These are phyloP conservation scores for Nomada ruficornis DNA, from an alignment of 2,888 invertebrate species.

Conservation along the genomic window DNA sequence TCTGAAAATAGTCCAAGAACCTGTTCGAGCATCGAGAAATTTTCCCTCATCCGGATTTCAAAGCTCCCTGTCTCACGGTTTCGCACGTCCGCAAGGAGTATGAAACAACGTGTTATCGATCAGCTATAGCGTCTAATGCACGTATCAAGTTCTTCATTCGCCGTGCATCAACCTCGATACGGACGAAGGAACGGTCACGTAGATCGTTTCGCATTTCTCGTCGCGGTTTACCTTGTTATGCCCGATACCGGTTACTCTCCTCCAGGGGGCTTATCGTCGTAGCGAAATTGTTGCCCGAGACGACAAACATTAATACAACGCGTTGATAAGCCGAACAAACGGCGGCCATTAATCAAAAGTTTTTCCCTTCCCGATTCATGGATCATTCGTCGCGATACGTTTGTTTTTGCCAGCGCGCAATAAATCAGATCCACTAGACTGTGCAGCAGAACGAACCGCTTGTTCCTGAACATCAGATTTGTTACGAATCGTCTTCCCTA, in stretches of 20 bases:
- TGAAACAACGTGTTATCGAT: conserved; percentile 64
- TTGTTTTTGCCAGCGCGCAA: conserved; percentile 17
- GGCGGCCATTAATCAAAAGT: conserved; percentile 40
- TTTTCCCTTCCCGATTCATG: conserved; percentile 27
- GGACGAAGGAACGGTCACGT: conserved; percentile 52
- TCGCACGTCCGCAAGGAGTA: conserved; percentile 54
- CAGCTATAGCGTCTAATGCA: conserved; percentile 69
- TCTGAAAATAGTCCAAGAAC: neutral
- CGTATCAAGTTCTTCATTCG: conserved; percentile 69
- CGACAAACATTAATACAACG: conserved; percentile 55
- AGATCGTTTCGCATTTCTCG: conserved; percentile 61
- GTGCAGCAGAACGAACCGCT: neutral
- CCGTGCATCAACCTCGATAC: conserved; percentile 51
- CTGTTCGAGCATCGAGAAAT: neutral
- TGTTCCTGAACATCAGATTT: conserved; percentile 5
- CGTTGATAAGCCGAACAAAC: conserved; percentile 54
- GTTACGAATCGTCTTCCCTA: too few species aligned
- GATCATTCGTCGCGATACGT: conserved; percentile 47
- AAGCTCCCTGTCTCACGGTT: conserved; percentile 26
- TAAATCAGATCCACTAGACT: conserved; percentile 24
- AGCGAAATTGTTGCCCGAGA: conserved; percentile 45
- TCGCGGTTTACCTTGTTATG: conserved; percentile 57
- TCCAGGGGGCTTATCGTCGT: conserved; percentile 43
- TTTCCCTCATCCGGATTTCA: conserved; percentile 25
- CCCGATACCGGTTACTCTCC: conserved; percentile 35